A percentile compares a stretch with the other conserved stretches of the same genome.
Conservation (phyloP, 2,888 invertebrate genomes). For the Brachynemurus nebulosus region DNA sequence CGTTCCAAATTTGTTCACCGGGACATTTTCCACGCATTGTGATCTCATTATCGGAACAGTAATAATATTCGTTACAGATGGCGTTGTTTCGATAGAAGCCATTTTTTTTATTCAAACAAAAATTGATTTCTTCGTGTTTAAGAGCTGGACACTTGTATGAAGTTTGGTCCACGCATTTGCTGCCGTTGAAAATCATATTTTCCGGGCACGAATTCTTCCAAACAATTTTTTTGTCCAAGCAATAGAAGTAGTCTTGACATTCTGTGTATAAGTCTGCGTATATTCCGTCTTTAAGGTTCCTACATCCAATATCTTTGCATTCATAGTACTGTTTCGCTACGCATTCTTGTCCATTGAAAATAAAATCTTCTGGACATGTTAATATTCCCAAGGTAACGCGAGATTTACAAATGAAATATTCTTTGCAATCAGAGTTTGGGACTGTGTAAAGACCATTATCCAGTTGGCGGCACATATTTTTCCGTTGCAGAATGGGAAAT, state of each 20-base stretch:
- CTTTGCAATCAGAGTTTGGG: slow-evolving; percentile 22
- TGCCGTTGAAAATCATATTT: slow-evolving; percentile 2
- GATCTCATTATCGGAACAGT: slow-evolving; percentile 35
- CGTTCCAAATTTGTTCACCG: slow-evolving; percentile 36
- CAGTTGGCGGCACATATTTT: slow-evolving; percentile 22
- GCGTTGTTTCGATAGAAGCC: slow-evolving; percentile 32
- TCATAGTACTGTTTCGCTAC: slow-evolving; percentile 16
- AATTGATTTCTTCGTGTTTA: not conserved
- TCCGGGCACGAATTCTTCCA: slow-evolving; percentile 5
- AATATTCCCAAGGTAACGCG: slow-evolving; percentile 24
- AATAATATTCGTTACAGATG: slow-evolving; percentile 36
- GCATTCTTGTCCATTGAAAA: slow-evolving; percentile 24
- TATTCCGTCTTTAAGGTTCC: slow-evolving; percentile 35
- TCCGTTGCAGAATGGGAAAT: slow-evolving; percentile 19
- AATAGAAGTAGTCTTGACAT: slow-evolving; percentile 6
- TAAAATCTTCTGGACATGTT: slow-evolving; percentile 23
- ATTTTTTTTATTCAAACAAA: slow-evolving; percentile 6
- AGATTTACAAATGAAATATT: slow-evolving; percentile 24
- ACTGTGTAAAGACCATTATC: slow-evolving; percentile 25
- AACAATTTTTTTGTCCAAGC: slow-evolving; percentile 1
- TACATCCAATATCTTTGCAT: slow-evolving; percentile 29
- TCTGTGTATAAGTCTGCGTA: slow-evolving; percentile 19
- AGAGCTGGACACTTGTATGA: slow-evolving; percentile 5
- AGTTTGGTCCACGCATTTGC: slow-evolving; percentile 4
- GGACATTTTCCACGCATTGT: slow-evolving; percentile 35